Conservation (phyloP, 2,113 vertebrate genomes). For the Crotalus horridus region DNA sequence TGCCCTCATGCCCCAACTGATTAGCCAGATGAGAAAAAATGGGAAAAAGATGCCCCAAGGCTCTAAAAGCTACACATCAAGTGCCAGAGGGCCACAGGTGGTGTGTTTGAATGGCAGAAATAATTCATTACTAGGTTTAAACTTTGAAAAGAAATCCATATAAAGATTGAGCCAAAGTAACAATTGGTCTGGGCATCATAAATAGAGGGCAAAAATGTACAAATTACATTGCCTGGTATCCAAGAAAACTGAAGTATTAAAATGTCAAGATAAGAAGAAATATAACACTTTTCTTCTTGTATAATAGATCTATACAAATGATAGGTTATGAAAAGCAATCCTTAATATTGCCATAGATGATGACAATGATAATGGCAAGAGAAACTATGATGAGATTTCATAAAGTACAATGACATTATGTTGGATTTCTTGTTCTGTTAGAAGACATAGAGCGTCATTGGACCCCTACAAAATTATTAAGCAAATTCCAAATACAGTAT, state of each 20-base stretch:
- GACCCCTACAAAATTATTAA: neutral
- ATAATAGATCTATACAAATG: neutral
- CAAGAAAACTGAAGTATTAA: conserved; percentile 4
- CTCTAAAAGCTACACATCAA: neutral
- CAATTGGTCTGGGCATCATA: neutral
- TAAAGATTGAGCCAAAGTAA: neutral
- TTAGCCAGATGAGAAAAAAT: neutral
- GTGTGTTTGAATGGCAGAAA: neutral
- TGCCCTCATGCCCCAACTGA: neutral
- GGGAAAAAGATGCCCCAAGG: neutral
- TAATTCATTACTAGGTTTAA: neutral
- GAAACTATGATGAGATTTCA: neutral
- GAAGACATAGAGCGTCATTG: neutral
- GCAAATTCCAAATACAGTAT: neutral
- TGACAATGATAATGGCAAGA: neutral
- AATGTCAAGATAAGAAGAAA: neutral
- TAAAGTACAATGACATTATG: neutral
- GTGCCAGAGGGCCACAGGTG: neutral
- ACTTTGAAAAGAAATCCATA: neutral
- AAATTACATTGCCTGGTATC: neutral
- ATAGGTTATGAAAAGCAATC: neutral
- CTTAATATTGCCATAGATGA: neutral
- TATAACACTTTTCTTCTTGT: neutral
- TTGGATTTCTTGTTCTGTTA: neutral
- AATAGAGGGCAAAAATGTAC: neutral